Base-by-base conservation (phyloP, 2,888 invertebrate genomes). In the Lasioglossum villosulum region DNA sequence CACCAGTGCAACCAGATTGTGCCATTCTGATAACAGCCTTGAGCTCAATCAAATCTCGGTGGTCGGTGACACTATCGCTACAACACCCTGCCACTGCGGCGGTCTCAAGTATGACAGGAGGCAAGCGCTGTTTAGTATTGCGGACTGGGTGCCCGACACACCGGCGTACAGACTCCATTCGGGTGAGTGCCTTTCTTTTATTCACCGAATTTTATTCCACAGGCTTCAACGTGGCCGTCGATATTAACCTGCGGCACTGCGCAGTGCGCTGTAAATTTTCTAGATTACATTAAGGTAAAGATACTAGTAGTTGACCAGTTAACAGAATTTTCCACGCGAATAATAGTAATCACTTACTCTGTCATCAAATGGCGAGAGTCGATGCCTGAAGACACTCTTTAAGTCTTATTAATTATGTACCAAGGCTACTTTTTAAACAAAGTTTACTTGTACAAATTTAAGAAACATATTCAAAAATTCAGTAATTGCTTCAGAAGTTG, bases 21-120 rank as follows among this genome's bases (percentile, higher is more conserved):
- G 93, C 85, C 94, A 94, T 83, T 95, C 95, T 90, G 95, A 95
- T 87, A 95, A 95, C 90, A 95, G 95, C 74, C 95, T 95, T 90
- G 96, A 96, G 87, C 94, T 96, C 86, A 96, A 96, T 90, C 96
- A 96, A 92, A 96, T 96, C 83, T 96, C 96, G 66, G 96, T 96
- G 83, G 95, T 96, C 82, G 94, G 92, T 23, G 83, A 86, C 56
- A 84, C 74, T 37, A 89, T 89, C 59, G 95, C 93, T 91, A 95
- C 93, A 42, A 94, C 95, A 52, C 96, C 95, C 77, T 95, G 95
- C 80, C 95, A 94, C 89, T 95, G 95, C 90, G 92, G 93, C 59
- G 90, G 84, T 80, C 83, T 92, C 87, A 95, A 95, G 90, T 96
- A 95, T 92, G 96, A 95, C 80, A 95, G 95, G 84, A 95, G 95